Conservation (phyloP, 2,113 vertebrate species). For the Trichomycterus rosablanca region DNA sequence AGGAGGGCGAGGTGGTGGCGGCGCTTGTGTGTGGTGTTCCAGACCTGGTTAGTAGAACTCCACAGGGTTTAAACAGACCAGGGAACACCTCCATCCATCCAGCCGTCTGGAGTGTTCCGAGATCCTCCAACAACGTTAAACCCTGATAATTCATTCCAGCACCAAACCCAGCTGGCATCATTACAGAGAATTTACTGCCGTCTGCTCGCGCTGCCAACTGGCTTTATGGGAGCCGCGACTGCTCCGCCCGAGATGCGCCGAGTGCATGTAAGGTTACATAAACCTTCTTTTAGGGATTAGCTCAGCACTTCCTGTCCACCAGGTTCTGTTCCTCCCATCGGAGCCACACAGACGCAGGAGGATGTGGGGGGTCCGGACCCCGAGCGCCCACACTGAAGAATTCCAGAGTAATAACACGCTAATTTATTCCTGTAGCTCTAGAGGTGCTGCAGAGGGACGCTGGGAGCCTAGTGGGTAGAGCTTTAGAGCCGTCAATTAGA, state of each 20-base stretch:
- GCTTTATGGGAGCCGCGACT: slow-evolving; percentile 52
- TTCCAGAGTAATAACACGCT: no score
- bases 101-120: slow-evolving; percentile 17
- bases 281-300: slow-evolving; percentile 34
- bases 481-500: no score
- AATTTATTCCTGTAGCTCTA: no score
- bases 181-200: slow-evolving; percentile 54
- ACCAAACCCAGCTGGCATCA: slow-evolving; percentile 54
- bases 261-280: slow-evolving; percentile 40
- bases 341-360: slow-evolving; percentile 28
- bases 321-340: slow-evolving; percentile 43
- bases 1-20: no score
- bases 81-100: slow-evolving; percentile 34
- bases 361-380: slow-evolving; percentile 10
- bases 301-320: slow-evolving; percentile 33
- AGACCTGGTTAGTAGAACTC: neutral
- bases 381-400: no score
- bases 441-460: no score
- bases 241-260: slow-evolving; percentile 37
- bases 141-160: slow-evolving; percentile 48
- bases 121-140: slow-evolving; percentile 23
- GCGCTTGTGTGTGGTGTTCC: neutral
- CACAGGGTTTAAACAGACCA: slow-evolving; percentile 9
- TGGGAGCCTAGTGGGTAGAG: no score
- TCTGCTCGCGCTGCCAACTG: slow-evolving; percentile 51